A percentile compares a stretch with the other conserved stretches of the same genome.
phyloP scores from a whole-genome alignment of 1,140 invertebrate species.

The Marisa cornuarietis region DNA sequence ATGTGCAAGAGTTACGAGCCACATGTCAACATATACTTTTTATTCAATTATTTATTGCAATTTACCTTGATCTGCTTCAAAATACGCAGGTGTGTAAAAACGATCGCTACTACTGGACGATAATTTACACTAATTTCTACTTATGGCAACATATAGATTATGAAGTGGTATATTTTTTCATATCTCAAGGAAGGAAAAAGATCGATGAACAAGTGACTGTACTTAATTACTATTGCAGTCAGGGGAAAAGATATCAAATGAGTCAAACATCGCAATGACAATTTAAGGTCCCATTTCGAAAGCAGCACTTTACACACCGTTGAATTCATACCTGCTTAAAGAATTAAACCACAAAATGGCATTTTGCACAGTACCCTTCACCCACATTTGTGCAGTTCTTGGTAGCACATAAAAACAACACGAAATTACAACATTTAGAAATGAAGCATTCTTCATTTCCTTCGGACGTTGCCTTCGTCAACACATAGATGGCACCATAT shows the following conservation, averaged over 20 bases:
- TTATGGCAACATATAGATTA: too few relatives aligned
- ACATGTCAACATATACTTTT: too few relatives aligned
- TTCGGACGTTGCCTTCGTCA: slow-evolving; percentile 21
- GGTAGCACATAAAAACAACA: slow-evolving; percentile 33
- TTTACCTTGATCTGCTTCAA: too few relatives aligned
- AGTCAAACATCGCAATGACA: neutral
- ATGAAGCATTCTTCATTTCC: slow-evolving; percentile 43
- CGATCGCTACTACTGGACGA: too few relatives aligned
- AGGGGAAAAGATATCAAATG: neutral
- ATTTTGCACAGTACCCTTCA: slow-evolving; percentile 35
- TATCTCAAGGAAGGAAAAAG: too few relatives aligned
- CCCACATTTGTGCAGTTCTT: slow-evolving; percentile 46
- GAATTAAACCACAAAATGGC: slow-evolving; percentile 42
- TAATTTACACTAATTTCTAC: too few relatives aligned
- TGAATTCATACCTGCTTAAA: slow-evolving; percentile 43
- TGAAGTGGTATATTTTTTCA: too few relatives aligned
- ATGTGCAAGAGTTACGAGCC: too few relatives aligned
- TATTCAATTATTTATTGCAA: too few relatives aligned
- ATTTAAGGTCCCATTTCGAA: neutral
- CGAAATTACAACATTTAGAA: slow-evolving; percentile 33
- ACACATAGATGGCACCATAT: slow-evolving; percentile 18
- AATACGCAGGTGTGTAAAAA: too few relatives aligned
- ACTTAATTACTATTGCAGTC: neutral
- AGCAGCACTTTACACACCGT: neutral
- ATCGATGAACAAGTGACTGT: too few relatives aligned